phyloP scores from a whole-genome alignment of 23 tunicate species.

The Corella eumyota region DNA sequence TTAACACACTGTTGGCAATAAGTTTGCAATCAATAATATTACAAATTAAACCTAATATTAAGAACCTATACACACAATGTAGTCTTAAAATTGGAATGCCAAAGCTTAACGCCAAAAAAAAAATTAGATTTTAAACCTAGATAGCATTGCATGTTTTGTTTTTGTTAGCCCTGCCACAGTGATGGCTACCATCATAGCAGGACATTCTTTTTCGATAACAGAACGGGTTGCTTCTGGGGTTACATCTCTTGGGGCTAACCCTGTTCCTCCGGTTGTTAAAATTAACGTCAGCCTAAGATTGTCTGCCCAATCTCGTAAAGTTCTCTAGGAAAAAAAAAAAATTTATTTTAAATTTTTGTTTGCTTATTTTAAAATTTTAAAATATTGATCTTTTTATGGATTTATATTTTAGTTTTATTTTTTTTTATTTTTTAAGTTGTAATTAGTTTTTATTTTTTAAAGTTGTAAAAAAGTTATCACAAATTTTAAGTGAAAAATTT shows the following conservation, averaged over 20 bases:
- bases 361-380: background rate
- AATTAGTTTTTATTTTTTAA: too few species aligned
- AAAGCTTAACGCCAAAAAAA: too few species aligned
- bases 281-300: slow-evolving; percentile 49
- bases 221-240: slow-evolving; percentile 94
- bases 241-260: slow-evolving; percentile 79
- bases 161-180: slow-evolving; percentile 41
- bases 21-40: background rate
- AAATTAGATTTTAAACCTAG: too few species aligned
- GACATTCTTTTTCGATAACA: slow-evolving; percentile 75
- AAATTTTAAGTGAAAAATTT: too few species aligned
- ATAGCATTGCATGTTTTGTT: slow-evolving; percentile 68
- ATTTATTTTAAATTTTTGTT: background rate
- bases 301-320: slow-evolving; percentile 75
- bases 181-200: slow-evolving; percentile 57
- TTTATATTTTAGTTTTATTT: too few species aligned
- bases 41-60: too few species aligned
- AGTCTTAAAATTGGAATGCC: too few species aligned
- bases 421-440: too few species aligned
- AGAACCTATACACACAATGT: too few species aligned
- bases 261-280: slow-evolving; percentile 94
- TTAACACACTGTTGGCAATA: background rate
- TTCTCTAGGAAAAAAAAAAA: slow-evolving; percentile 18
- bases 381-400: too few species aligned
- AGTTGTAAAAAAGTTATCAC: too few species aligned